Evolutionary conservation across 2,113 vertebrate species (phyloP).

Genomic region (Gymnobelideus leadbeateri): DNA sequence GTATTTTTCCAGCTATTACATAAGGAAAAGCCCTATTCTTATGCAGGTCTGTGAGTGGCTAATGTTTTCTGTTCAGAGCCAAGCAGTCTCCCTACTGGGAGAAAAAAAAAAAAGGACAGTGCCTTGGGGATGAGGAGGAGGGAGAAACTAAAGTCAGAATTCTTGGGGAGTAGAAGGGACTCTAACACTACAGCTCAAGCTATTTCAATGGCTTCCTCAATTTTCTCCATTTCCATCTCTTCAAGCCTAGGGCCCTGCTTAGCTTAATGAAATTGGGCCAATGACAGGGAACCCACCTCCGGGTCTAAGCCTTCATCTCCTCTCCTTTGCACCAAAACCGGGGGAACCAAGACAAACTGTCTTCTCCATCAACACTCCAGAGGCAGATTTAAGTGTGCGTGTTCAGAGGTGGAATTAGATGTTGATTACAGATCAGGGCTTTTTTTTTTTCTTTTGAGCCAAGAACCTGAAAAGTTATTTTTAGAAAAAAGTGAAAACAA

Average conservation of each 20-base stretch:
- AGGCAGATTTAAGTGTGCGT: background rate
- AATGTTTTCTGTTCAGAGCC: background rate
- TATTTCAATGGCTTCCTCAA: background rate
- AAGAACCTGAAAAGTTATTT: background rate
- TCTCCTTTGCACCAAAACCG: background rate
- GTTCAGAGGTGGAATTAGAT: background rate
- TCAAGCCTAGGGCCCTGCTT: background rate
- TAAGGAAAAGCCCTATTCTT: too few relatives aligned
- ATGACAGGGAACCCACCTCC: background rate
- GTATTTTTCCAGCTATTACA: background rate
- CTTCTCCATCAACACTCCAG: background rate
- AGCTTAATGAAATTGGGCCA: background rate
- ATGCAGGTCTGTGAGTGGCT: background rate
- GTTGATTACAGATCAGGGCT: background rate
- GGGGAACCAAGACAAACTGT: background rate
- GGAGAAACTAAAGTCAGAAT: background rate
- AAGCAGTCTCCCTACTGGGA: background rate
- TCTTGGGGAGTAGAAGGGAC: background rate
- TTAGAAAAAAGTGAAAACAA: background rate
- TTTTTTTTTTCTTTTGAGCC: slow-evolving; percentile 11
- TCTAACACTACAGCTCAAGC: background rate
- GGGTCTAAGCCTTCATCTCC: background rate
- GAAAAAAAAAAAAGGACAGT: background rate
- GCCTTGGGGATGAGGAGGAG: background rate
- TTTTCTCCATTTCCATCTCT: background rate